phyloP scores from a whole-genome alignment of 2,797 vertebrate species.

The Dipus sagitta region DNA sequence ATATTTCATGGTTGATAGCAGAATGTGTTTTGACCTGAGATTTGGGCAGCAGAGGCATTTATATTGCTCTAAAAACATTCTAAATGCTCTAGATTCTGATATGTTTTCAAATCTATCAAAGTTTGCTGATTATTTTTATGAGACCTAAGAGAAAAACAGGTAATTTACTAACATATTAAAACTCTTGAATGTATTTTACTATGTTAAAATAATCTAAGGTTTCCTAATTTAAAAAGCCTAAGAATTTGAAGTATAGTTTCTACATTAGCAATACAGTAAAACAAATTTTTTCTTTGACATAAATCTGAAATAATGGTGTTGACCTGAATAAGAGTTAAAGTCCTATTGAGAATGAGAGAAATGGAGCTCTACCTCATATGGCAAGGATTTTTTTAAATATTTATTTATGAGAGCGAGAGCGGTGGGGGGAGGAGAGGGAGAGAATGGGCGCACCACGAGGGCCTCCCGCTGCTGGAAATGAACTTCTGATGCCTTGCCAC shows the following conservation, averaged over 20 bases:
- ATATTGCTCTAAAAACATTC: slow-evolving; percentile 7
- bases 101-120: neutral
- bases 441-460: too few species aligned
- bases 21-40: slow-evolving; percentile 5
- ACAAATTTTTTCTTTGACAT: neutral
- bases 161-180: neutral
- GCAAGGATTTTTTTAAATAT: neutral
- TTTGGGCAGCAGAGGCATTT: neutral
- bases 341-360: neutral
- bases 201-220: neutral
- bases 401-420: too few species aligned
- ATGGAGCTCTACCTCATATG: neutral
- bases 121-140: neutral
- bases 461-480: too few species aligned
- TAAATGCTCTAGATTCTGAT: neutral
- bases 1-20: slow-evolving; percentile 57
- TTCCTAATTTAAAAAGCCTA: neutral
- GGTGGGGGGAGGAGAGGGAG: too few species aligned
- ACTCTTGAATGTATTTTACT: neutral
- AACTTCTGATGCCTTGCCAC: too few species aligned
- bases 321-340: neutral
- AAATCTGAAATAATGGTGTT: neutral
- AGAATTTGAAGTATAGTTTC: neutral
- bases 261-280: neutral
- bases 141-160: neutral